phyloP scores from a whole-genome alignment of 2,888 invertebrate genomes.

The Omphaloscelis lunosa region DNA sequence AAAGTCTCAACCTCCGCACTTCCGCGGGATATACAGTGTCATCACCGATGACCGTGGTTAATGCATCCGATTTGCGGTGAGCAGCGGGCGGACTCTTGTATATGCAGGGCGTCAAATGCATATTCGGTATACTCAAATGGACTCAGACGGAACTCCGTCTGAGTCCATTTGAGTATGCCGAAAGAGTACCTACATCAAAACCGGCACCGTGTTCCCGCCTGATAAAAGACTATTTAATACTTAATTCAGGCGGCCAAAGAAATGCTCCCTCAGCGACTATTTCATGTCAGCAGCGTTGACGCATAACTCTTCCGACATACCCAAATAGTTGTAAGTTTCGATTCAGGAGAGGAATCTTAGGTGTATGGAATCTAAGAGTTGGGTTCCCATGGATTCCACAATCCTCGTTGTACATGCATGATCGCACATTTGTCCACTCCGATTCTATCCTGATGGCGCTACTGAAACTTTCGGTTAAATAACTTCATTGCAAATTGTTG shows the following conservation, averaged over 20 bases:
- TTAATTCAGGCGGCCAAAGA: too few species aligned
- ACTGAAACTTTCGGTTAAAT: neutral
- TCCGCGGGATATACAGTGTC: too few species aligned
- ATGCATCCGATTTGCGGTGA: neutral
- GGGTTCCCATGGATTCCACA: neutral
- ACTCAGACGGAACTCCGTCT: too few species aligned
- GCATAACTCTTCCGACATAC: neutral
- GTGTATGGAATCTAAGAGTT: neutral
- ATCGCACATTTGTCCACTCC: neutral
- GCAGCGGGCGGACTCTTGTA: too few species aligned
- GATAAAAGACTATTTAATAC: too few species aligned
- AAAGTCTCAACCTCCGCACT: neutral
- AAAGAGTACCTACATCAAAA: too few species aligned
- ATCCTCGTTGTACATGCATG: neutral
- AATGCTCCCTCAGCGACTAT: too few species aligned
- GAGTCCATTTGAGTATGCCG: too few species aligned
- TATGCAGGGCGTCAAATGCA: neutral
- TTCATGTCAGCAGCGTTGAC: neutral
- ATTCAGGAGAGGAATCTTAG: neutral
- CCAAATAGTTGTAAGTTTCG: neutral
- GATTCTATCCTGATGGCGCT: neutral
- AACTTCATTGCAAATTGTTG: too few species aligned
- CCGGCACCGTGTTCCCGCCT: too few species aligned
- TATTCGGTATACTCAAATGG: too few species aligned
- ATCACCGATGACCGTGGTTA: neutral